Evolutionary conservation across 2,797 vertebrate species (phyloP).

Genomic region (Sandelia bainsii): DNA sequence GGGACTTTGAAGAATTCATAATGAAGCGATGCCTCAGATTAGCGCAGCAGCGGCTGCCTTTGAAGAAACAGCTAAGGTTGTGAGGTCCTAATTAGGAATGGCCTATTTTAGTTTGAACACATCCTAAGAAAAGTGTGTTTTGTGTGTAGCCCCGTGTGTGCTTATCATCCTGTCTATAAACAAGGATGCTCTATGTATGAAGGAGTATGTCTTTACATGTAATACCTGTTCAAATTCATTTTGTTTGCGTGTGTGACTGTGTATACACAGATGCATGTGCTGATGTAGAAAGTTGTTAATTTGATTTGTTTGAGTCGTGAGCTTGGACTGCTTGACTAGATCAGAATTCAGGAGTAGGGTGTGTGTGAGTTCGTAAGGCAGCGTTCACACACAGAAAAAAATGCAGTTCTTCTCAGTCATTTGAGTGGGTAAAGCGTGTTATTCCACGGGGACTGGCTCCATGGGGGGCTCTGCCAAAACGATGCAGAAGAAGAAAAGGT

Average conservation of each 20-base stretch:
- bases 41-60: conserved; percentile 79
- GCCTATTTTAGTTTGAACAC: conserved; percentile 82
- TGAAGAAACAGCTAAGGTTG: conserved; percentile 85
- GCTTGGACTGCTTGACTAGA: neutral
- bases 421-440: neutral
- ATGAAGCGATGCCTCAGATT: conserved; percentile 85
- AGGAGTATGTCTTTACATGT: conserved; percentile 3
- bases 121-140: conserved; percentile 65
- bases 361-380: conserved; percentile 4
- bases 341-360: neutral
- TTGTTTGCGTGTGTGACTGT: neutral
- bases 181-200: conserved; percentile 29
- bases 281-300: neutral
- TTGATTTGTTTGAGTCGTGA: conserved; percentile 3
- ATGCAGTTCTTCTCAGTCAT: neutral
- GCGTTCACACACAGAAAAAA: neutral
- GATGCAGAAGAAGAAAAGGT: neutral
- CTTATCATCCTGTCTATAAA: conserved; percentile 32
- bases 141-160: conserved; percentile 34
- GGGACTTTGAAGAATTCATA: conserved; percentile 85
- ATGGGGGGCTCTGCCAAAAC: neutral
- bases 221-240: conserved; percentile 22
- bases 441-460: too few species aligned
- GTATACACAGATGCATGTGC: neutral
- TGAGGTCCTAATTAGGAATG: conserved; percentile 85